Conservation (phyloP, 2,113 vertebrate genomes). For the Beaufortia kweichowensis region DNA sequence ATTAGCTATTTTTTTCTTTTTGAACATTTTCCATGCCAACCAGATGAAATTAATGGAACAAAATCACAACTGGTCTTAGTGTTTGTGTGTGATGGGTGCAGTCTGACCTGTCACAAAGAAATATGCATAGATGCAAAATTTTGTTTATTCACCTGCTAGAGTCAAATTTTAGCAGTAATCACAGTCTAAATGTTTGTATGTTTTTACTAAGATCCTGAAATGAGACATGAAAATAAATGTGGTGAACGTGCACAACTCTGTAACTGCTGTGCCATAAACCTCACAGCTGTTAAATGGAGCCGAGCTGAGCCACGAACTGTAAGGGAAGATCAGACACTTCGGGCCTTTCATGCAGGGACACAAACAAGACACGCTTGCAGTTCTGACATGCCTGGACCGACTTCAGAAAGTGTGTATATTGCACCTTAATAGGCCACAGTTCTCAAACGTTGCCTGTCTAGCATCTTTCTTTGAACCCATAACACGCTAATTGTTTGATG, state of each 20-base stretch:
- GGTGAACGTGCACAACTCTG: neutral
- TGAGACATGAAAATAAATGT: neutral
- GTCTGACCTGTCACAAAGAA: too few relatives aligned
- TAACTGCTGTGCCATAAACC: constrained; percentile 4
- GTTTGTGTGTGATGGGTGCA: neutral
- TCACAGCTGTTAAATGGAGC: constrained; percentile 12
- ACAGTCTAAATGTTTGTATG: neutral
- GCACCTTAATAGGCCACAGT: neutral
- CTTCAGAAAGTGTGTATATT: constrained; percentile 25
- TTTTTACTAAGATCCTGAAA: neutral
- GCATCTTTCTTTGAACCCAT: constrained; percentile 2
- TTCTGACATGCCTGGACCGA: constrained; percentile 31
- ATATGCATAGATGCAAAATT: too few relatives aligned
- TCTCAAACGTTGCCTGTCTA: neutral
- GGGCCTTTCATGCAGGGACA: constrained; percentile 35
- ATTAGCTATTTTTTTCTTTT: too few relatives aligned
- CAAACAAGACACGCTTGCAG: constrained; percentile 1
- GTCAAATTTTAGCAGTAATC: neutral
- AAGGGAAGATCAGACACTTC: constrained; percentile 38
- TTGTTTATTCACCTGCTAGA: neutral
- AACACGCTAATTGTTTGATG: neutral
- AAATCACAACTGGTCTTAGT: neutral
- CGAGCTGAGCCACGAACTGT: neutral
- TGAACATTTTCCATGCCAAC: neutral
- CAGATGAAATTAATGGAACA: neutral